Evolutionary conservation across 2,113 vertebrate genomes (phyloP).

Genomic region (Callithrix jacchus): DNA sequence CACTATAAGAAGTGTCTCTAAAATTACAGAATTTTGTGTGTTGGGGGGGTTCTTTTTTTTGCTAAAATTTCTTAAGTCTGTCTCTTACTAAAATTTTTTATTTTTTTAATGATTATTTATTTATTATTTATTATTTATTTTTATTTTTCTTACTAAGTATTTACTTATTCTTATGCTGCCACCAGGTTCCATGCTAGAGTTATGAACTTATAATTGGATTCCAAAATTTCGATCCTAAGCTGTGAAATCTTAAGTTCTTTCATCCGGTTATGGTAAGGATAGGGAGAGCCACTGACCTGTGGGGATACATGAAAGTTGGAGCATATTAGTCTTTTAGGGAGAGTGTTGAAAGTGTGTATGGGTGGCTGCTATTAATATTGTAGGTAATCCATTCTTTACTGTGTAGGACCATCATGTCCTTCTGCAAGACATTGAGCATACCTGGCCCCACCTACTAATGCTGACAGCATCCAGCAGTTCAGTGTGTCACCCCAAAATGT

Average conservation of each 20-base stretch:
- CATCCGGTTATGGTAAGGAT: neutral
- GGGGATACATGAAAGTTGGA: neutral
- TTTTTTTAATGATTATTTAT: too few species aligned
- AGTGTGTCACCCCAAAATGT: neutral
- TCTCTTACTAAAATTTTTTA: conserved; percentile 8
- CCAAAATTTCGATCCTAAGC: conserved; percentile 13
- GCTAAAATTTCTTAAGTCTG: conserved; percentile 20
- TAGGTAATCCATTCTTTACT: neutral
- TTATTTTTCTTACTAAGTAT: neutral
- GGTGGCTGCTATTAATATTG: neutral
- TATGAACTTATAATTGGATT: neutral
- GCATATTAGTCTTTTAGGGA: neutral
- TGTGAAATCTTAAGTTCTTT: conserved; percentile 47
- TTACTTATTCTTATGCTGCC: conserved; percentile 10
- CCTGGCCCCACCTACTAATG: neutral
- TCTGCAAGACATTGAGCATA: neutral
- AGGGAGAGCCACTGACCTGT: fast-evolving
- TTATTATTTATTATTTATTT: too few species aligned
- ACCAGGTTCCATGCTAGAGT: conserved; percentile 14
- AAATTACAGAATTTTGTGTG: conserved; percentile 50
- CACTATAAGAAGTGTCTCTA: neutral
- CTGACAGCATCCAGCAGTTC: neutral
- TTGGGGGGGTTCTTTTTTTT: conserved; percentile 17
- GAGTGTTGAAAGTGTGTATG: neutral
- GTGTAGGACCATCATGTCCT: neutral